phyloP scores from a whole-genome alignment of 2,113 vertebrate genomes.

The Solenodon paradoxus region DNA sequence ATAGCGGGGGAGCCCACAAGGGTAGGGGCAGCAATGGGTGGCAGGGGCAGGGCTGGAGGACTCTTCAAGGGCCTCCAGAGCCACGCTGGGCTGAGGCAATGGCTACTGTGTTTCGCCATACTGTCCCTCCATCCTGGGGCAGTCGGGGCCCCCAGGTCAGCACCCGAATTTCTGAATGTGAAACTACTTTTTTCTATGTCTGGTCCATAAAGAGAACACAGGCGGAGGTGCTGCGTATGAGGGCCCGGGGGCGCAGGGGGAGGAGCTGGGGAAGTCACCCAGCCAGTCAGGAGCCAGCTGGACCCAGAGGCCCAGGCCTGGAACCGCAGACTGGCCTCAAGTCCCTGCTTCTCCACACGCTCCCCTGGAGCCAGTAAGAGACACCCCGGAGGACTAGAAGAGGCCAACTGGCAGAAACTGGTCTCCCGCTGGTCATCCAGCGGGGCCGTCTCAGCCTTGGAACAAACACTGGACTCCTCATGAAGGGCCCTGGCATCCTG shows the following conservation, averaged over 20 bases:
- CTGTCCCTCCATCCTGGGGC: no score
- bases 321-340: background rate
- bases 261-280: background rate
- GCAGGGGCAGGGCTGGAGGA: background rate
- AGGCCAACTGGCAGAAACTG: accelerated
- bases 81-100: accelerated
- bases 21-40: background rate
- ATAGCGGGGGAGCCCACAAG: background rate
- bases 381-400: background rate
- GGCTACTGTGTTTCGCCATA: background rate
- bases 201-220: background rate
- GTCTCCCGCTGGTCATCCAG: no score
- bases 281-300: background rate
- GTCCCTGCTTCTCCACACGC: background rate
- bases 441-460: no score
- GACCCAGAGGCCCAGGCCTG: accelerated
- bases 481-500: background rate
- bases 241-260: background rate
- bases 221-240: accelerated
- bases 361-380: background rate
- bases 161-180: no score
- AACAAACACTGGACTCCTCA: background rate
- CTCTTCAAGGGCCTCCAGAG: background rate
- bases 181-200: background rate
- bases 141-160: background rate